Base-by-base conservation (phyloP, 2,797 vertebrate species). In the Lacerta viridis region DNA sequence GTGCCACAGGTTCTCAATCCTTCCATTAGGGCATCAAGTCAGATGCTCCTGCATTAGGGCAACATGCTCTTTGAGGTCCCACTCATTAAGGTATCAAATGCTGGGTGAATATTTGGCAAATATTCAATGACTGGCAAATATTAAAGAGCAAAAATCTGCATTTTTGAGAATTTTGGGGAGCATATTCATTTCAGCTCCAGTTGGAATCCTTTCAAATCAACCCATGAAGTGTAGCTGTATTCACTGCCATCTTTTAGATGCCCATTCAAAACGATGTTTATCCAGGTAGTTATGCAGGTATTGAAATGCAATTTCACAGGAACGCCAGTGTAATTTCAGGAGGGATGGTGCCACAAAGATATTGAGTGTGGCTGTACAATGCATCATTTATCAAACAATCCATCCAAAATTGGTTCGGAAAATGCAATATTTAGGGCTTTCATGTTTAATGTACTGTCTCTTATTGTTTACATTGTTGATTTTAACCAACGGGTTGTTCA, bases 391-490 rank as follows among this genome's bases (percentile, higher is more conserved):
- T 92, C 66, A 87, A 89, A 27, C 64, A 72, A 33, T 27, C 27
- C 46, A n/a, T 83, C 7, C 0, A 90, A 61, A 90, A 64, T 39
- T 59, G 13, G 83, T 90, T 80, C 7, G 41, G 3, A 84, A 77
- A 90, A 79, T 68, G 0, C 55, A 25, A 80, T 4, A 41, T 90
- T 77, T 78, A 88, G 3, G 84, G 2, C 8, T 84, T 72, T 61
- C 64, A 66, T 17, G 36, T 88, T 39, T 76, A 83, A 83, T 43
- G 87, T 66, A 36, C 3, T 82, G 86, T 89, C 46, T 78, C 0
- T 87, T 93, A 77, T 27, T n/a, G 78, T 10, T 46, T 87, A 80
- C 8, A 3, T 74, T 88, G 36, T 74, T 85, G 46, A 68, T 84
- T 93, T 84, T 76, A 69, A 88, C 1, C 80, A 59, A 1, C 77